Conservation (phyloP, 2,797 vertebrate species). For the Sebastes oblongus region DNA sequence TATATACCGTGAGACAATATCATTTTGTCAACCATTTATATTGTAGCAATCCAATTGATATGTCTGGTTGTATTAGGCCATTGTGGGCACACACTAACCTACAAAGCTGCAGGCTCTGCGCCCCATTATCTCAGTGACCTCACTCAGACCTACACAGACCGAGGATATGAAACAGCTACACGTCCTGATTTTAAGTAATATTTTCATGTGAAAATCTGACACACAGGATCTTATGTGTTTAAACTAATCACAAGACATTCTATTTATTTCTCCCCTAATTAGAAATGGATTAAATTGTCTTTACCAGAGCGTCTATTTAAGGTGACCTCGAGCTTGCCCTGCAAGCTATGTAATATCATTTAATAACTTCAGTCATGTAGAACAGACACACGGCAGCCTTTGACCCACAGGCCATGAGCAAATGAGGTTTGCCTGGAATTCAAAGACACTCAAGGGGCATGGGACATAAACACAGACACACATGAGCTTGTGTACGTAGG, state of each 20-base stretch:
- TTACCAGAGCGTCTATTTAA: background rate
- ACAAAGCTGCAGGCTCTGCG: too few relatives aligned
- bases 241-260: background rate
- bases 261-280: background rate
- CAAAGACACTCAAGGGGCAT: background rate
- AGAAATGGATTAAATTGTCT: background rate
- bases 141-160: background rate
- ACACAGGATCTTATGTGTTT: background rate
- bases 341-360: background rate
- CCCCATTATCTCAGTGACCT: background rate
- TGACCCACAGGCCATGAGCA: conserved; percentile 2
- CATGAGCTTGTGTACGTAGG: background rate
- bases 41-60: background rate
- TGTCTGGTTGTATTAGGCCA: background rate
- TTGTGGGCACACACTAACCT: background rate
- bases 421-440: background rate
- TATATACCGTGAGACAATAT: background rate
- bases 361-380: background rate
- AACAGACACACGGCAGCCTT: conserved; percentile 6
- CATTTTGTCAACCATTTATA: background rate
- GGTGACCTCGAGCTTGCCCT: background rate
- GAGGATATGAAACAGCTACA: background rate
- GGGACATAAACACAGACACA: background rate
- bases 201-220: background rate
- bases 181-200: background rate